A percentile compares a stretch with the other conserved stretches of the same genome.
Conservation (phyloP, 1,140 invertebrate species). For the Alviniconcha marisindica region DNA sequence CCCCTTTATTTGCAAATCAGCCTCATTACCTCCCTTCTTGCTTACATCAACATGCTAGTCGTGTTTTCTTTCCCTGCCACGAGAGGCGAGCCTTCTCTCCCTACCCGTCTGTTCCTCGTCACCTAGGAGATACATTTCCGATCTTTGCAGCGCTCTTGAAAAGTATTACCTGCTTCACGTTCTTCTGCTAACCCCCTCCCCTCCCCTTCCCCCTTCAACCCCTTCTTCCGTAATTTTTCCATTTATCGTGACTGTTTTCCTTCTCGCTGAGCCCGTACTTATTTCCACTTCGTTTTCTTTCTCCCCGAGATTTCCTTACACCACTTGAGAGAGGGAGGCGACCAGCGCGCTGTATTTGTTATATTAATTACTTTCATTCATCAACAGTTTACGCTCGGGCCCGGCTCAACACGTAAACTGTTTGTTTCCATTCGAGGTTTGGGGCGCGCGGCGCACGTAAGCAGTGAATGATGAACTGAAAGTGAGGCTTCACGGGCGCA, state of each 20-base stretch:
- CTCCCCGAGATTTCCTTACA: background rate
- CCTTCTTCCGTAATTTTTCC: background rate
- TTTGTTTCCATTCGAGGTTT: conserved; percentile 27
- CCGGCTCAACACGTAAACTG: conserved; percentile 8
- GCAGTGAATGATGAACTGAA: conserved; percentile 27
- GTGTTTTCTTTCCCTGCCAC: conserved; percentile 15
- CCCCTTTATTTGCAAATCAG: conserved; percentile 20
- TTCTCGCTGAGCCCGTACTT: background rate
- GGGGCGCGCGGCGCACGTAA: background rate
- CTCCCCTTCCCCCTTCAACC: background rate
- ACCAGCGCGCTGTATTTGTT: conserved; percentile 9
- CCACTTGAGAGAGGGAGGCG: background rate
- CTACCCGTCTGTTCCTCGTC: background rate
- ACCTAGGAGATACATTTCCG: background rate
- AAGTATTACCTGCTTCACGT: background rate
- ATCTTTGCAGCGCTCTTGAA: no score
- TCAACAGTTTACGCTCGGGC: conserved; percentile 19
- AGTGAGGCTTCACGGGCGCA: background rate
- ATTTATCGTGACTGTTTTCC: background rate
- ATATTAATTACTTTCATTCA: conserved; percentile 29
- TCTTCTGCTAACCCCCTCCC: background rate
- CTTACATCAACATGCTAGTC: conserved; percentile 11
- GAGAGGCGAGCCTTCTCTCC: background rate
- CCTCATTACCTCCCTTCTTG: background rate
- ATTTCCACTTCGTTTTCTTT: background rate